Base-by-base conservation (phyloP, 2,888 invertebrate genomes). In the Leptinotarsa rubiginosa region DNA sequence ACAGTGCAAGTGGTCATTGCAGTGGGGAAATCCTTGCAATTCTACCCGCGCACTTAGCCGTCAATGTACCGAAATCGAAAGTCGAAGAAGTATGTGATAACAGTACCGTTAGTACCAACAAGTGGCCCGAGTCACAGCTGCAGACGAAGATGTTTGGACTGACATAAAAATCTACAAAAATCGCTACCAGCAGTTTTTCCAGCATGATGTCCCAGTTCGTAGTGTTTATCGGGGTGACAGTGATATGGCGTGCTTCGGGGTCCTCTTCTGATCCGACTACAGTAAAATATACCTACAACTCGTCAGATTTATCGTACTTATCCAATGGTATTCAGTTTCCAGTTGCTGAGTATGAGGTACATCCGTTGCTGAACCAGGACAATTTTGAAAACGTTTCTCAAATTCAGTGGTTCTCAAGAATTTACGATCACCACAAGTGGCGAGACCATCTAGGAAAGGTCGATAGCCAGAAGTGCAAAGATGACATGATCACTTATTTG, bases 351-450 rank as follows among this genome's bases (percentile, higher is more conserved):
- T 73, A 79, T 49, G 79, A 82, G 65, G 83, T 82, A 18, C 70
- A 81, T 70, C 75, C 81, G 18, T 74, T 81, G 56, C 76, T 83
- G 49, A 81, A 82, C 52, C 81, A 82, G 66, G 73, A 77, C 20
- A 73, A 69, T 56, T 72, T 77, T 18, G 77, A 78, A 62, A 80
- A 79, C 75, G 81, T 77, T n/a, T 89, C 90, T 1, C 88, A 91
- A 70, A 90, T 93, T 87, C 90, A 91, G 77, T 93, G 93, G 93
- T 87, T 93, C 85, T 89, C 89, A 76, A 89, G 90, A 70, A 85
- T 94, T 65, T 91, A 92, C 83, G 92, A 93, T 83, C 93, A 94
- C 69, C 90, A 91, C 79, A 89, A 88, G 75, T 92, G 92, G 92
- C 79, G 83, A 69, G 73, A 77, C 41, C 81, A 81, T 62, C 74